Evolutionary conservation across 2,888 invertebrate species (phyloP), one percentile per base, ranked within the genome.

Genomic region (Napeogenes inachia): DNA sequence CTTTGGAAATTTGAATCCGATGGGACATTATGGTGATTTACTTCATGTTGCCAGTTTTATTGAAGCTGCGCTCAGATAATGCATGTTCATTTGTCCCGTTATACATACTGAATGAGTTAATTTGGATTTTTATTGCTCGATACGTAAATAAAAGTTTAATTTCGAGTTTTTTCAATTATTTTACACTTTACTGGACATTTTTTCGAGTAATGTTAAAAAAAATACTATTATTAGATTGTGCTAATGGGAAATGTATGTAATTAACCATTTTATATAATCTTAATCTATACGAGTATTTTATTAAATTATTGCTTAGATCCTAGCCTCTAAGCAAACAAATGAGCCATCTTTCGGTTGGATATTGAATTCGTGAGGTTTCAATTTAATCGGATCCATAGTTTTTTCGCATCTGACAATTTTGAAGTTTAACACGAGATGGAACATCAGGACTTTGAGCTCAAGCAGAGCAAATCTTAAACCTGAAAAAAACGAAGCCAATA

Each of bases 391-490:
- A 2, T 86, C 72, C 0, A 65, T 45, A 0, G 89, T 91, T 62
- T 84, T 87, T 3, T 74, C 70, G 13, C 82, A 77, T 10, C 81
- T 81, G 2, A 75, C 45, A 3, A 88, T 73, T 64, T 78, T 76
- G 71, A 83, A 87, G 67, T 84, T 81, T 4, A 76, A 57, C 0
- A 88, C 54, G 46, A 89, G 45, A 13, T 78, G 60, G 67, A 76
- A 82, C 2, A 88, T 59, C 0, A 85, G 67, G 1, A 85, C 74
- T 71, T 89, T 89, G 2, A 82, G 45, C 67, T 87, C 84, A 67
- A 87, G 70, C 3, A 82, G 69, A 0, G 90, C 89, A 62, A 91
- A 91, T 59, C 90, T 78, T 38, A 76, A 75, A 4, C 78, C 85
- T 85, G 74, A 33, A 72, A 71, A n/a, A 54, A 30, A 38, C 38